Percentiles rank a stretch among this genome's conserved stretches.
phyloP scores from a whole-genome alignment of 2,888 invertebrate species.

The Mythimna vitellina region DNA sequence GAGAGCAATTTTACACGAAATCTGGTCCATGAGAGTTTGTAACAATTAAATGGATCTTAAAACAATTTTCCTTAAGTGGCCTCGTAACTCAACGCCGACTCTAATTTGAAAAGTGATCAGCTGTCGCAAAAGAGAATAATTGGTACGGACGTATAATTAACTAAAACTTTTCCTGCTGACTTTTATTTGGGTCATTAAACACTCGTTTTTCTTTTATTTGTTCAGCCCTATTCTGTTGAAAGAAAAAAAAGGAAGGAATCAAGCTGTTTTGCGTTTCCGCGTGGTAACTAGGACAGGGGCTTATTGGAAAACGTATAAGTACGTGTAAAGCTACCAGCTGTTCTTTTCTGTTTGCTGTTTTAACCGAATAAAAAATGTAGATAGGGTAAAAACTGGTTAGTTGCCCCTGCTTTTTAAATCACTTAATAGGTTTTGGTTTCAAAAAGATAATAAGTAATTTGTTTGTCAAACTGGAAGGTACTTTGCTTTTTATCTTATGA shows the following conservation, averaged over 20 bases:
- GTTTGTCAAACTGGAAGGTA: too few species aligned
- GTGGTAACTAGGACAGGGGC: background rate
- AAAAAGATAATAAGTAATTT: too few species aligned
- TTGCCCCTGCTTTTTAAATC: too few species aligned
- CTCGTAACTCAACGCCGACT: slow-evolving; percentile 50
- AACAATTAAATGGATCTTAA: slow-evolving; percentile 42
- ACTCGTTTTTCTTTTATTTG: slow-evolving; percentile 55
- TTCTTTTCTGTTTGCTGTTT: too few species aligned
- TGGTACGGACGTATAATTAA: slow-evolving; percentile 53
- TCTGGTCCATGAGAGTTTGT: slow-evolving; percentile 17
- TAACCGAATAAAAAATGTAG: too few species aligned
- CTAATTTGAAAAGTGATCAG: slow-evolving; percentile 56
- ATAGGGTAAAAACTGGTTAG: too few species aligned
- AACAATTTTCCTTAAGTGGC: slow-evolving; percentile 45
- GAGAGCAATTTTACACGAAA: slow-evolving; percentile 5
- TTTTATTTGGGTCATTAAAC: slow-evolving; percentile 56
- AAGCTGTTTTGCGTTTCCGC: slow-evolving; percentile 26
- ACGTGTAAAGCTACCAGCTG: too few species aligned
- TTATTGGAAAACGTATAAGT: slow-evolving; percentile 17
- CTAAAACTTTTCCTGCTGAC: slow-evolving; percentile 51
- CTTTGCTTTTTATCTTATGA: too few species aligned
- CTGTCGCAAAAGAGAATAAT: slow-evolving; percentile 54
- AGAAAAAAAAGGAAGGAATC: slow-evolving; percentile 46
- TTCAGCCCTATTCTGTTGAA: slow-evolving; percentile 37
- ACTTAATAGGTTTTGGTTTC: too few species aligned